These are phyloP conservation scores for Tricholauxania praeusta DNA, from an alignment of 2,888 invertebrate species.

Conservation along the genomic window DNA sequence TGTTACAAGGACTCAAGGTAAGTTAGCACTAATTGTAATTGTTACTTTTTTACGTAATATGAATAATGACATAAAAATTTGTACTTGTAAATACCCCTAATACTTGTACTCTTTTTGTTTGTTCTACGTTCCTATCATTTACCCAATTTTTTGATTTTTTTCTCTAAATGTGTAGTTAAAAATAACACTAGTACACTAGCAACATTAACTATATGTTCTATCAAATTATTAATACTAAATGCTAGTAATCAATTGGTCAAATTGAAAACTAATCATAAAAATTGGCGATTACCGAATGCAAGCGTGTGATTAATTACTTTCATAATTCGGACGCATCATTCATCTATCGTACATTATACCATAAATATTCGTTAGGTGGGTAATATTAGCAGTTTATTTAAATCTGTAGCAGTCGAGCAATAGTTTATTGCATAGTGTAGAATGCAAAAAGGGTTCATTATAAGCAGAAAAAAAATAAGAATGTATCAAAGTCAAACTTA, in stretches of 20 bases:
- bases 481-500: background rate
- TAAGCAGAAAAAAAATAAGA: too few relatives aligned
- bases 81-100: too few relatives aligned
- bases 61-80: background rate
- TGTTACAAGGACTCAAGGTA: constrained; percentile 81
- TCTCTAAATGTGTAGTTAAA: background rate
- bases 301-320: constrained; percentile 55
- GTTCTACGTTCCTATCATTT: background rate
- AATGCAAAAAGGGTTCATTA: too few relatives aligned
- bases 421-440: too few relatives aligned
- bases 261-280: background rate
- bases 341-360: constrained; percentile 58
- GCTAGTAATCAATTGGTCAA: background rate
- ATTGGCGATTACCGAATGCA: constrained; percentile 58
- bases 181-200: background rate
- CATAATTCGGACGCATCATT: constrained; percentile 60
- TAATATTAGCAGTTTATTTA: too few relatives aligned
- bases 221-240: background rate
- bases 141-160: background rate
- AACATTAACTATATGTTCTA: background rate
- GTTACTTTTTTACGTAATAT: background rate
- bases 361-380: too few relatives aligned
- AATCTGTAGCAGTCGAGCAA: too few relatives aligned
- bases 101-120: background rate
- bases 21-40: constrained; percentile 53